Conservation (phyloP, 2,888 invertebrate species). For the Dasysyrphus tricinctus region DNA sequence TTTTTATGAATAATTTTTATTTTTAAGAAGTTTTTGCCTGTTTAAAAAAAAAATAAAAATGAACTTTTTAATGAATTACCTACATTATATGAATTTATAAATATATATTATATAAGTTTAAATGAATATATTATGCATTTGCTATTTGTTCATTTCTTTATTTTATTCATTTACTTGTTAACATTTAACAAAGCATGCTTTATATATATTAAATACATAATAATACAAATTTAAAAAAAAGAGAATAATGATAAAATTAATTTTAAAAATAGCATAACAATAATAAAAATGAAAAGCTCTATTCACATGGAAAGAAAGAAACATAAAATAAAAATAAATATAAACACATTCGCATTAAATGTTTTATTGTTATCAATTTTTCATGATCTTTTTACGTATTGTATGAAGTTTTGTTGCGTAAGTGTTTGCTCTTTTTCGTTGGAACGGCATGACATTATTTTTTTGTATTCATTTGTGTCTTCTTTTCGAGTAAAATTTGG, state of each 20-base stretch:
- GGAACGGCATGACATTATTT: conserved; percentile 56
- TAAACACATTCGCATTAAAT: conserved; percentile 58
- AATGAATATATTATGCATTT: conserved; percentile 28
- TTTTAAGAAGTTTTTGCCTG: conserved; percentile 42
- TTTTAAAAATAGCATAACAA: conserved; percentile 61
- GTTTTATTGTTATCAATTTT: conserved; percentile 57
- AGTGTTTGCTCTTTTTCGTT: conserved; percentile 38
- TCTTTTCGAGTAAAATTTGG: not conserved
- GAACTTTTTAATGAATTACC: conserved; percentile 49
- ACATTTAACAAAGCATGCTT: conserved; percentile 75
- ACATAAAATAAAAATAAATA: conserved; percentile 18
- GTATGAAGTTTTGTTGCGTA: conserved; percentile 26
- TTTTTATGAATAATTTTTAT: conserved; percentile 40
- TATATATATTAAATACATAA: conserved; percentile 49
- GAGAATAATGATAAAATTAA: conserved; percentile 57
- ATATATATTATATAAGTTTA: conserved; percentile 21
- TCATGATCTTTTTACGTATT: conserved; percentile 15
- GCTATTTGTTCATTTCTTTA: conserved; percentile 57
- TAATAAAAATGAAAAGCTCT: conserved; percentile 33
- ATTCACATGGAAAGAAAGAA: conserved; percentile 50
- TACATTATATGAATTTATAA: conserved; percentile 35
- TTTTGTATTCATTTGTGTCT: conserved; percentile 10
- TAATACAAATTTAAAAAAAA: conserved; percentile 16
- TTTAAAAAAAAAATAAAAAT: conserved; percentile 28
- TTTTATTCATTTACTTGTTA: conserved; percentile 73